These are phyloP conservation scores for Paelopatides confundens DNA, from an alignment of 53 echinoderm and acorn worm species.

Conservation along the genomic window DNA sequence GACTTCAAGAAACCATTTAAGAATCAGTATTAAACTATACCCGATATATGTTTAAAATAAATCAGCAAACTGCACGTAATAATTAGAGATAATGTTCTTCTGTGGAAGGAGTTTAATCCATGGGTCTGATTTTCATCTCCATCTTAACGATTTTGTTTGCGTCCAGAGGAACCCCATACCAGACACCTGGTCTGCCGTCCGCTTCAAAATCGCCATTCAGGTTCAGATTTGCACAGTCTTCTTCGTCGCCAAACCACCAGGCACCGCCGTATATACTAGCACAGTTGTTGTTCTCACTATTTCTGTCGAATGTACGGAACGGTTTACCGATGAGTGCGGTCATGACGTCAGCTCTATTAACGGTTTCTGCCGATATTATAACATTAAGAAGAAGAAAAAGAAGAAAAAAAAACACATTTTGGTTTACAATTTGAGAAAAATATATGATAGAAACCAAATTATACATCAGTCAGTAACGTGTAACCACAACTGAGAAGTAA, in stretches of 20 bases:
- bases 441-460: too few relatives aligned
- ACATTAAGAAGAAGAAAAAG: too few relatives aligned
- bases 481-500: too few relatives aligned
- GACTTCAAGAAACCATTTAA: too few relatives aligned
- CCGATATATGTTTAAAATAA: too few relatives aligned
- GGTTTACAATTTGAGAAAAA: too few relatives aligned
- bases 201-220: background rate
- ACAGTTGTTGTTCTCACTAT: background rate
- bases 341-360: constrained; percentile 4
- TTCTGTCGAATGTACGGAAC: constrained; percentile 9
- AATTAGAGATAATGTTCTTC: too few relatives aligned
- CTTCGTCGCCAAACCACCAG: background rate
- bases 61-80: too few relatives aligned
- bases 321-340: background rate
- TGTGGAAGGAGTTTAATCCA: background rate
- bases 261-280: background rate
- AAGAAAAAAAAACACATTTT: too few relatives aligned
- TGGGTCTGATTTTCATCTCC: constrained; percentile 38
- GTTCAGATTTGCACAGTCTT: constrained; percentile 15
- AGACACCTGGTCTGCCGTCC: background rate
- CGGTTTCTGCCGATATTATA: too few relatives aligned
- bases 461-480: too few relatives aligned
- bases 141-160: constrained; percentile 23
- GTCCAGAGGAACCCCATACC: constrained; percentile 21
- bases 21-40: too few relatives aligned